Conservation (phyloP, 2,888 invertebrate genomes). For the Julus scandinavius region DNA sequence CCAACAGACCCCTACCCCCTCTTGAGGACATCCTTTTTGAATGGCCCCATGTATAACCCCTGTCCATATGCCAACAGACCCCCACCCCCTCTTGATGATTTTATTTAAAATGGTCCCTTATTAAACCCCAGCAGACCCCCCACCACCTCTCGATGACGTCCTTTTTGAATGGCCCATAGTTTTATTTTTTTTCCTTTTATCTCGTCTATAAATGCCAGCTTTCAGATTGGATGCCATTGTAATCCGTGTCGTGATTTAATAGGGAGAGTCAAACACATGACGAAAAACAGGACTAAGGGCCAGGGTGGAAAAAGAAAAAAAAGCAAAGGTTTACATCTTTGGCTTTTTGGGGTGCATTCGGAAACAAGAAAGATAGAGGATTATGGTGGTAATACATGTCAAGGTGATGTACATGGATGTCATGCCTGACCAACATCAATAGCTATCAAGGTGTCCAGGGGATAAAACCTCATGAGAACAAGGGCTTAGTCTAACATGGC, state of each 20-base stretch:
- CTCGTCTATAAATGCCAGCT: neutral
- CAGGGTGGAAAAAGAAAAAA: neutral
- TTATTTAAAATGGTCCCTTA: no score
- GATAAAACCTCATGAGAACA: neutral
- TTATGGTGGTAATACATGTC: neutral
- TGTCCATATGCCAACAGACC: no score
- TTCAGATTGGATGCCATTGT: neutral
- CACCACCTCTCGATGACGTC: no score
- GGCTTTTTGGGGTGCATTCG: neutral
- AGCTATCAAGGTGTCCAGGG: neutral
- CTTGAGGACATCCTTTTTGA: no score
- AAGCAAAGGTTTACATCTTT: constrained; percentile 6
- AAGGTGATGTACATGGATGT: constrained; percentile 5
- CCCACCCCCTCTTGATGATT: no score
- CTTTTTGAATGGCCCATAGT: neutral
- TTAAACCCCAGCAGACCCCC: no score
- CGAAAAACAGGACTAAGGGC: neutral
- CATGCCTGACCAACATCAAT: neutral
- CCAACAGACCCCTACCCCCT: no score
- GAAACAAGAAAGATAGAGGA: constrained; percentile 9
- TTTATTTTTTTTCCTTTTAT: neutral
- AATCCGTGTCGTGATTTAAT: constrained; percentile 21
- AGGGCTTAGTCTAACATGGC: neutral
- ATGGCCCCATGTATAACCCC: no score
- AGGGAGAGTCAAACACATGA: neutral